phyloP scores from a whole-genome alignment of 2,113 vertebrate species.

The Solea senegalensis region DNA sequence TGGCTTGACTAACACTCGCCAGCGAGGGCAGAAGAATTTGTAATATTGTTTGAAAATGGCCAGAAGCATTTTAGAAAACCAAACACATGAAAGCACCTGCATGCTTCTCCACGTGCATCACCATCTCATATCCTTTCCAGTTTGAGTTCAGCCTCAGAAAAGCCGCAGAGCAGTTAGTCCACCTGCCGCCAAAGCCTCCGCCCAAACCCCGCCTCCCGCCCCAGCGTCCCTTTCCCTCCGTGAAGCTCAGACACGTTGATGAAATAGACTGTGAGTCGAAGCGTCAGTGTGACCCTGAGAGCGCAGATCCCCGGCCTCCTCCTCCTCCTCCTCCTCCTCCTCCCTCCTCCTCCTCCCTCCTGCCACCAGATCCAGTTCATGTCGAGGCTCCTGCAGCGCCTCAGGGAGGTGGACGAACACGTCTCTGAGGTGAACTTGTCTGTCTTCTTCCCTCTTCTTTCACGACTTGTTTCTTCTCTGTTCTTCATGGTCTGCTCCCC shows the following conservation, averaged over 20 bases:
- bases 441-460: not conserved
- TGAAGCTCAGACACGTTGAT: conserved; percentile 73
- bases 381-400: conserved; percentile 89
- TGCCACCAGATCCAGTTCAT: conserved; percentile 85
- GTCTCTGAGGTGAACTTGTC: conserved; percentile 90
- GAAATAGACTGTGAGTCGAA: conserved; percentile 37
- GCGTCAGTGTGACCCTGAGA: conserved; percentile 40
- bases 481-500: conserved; percentile 9
- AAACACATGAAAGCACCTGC: conserved; percentile 29
- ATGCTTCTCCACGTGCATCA: conserved; percentile 55
- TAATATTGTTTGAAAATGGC: conserved; percentile 23
- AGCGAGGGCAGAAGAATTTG: conserved; percentile 8
- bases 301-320: conserved; percentile 53
- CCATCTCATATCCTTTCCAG: conserved; percentile 80
- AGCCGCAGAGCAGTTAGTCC: conserved; percentile 78
- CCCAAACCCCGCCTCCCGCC: conserved; percentile 74
- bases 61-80: conserved; percentile 8
- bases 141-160: conserved; percentile 80
- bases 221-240: conserved; percentile 71
- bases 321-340: conserved; percentile 20
- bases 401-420: conserved; percentile 93
- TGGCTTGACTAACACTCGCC: conserved; percentile 9
- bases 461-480: conserved; percentile 19
- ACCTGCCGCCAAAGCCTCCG: conserved; percentile 56
- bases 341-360: conserved; percentile 44